These are phyloP conservation scores for Trilocha varians DNA, from an alignment of 2,888 invertebrate genomes.

Conservation along the genomic window DNA sequence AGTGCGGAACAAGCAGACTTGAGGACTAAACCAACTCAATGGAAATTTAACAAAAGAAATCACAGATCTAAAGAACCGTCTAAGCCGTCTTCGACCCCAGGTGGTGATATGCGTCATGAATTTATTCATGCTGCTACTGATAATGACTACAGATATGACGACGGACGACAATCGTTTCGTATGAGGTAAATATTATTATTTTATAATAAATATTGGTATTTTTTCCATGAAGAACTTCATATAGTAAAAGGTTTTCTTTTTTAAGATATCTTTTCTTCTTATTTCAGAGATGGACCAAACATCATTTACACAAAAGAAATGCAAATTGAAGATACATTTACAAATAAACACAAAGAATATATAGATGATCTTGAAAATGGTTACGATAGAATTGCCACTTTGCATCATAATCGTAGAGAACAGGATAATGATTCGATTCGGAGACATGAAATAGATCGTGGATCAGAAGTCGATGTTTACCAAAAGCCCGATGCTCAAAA, in stretches of 20 bases:
- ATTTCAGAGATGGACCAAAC: conserved; percentile 67
- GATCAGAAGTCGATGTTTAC: conserved; percentile 76
- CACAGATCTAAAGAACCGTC: conserved; percentile 65
- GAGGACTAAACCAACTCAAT: conserved; percentile 79
- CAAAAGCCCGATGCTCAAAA: conserved; percentile 52
- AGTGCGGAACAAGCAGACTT: conserved; percentile 82
- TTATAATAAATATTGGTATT: neutral
- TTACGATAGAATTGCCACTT: conserved; percentile 65
- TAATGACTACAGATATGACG: conserved; percentile 63
- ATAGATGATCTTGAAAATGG: conserved; percentile 75
- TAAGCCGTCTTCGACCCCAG: conserved; percentile 61
- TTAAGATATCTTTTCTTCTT: conserved; percentile 3
- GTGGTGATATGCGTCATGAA: conserved; percentile 59
- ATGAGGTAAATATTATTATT: conserved; percentile 36
- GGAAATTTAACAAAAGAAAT: conserved; percentile 82
- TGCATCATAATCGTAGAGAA: conserved; percentile 64
- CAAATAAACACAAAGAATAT: conserved; percentile 70
- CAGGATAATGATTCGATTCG: conserved; percentile 82
- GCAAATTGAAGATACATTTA: conserved; percentile 62
- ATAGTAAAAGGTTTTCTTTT: neutral
- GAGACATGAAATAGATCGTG: conserved; percentile 84
- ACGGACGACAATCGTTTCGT: conserved; percentile 54
- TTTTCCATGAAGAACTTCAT: neutral
- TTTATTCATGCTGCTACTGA: conserved; percentile 60
- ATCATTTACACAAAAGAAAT: conserved; percentile 72